These are phyloP conservation scores for Sardinella longiceps DNA, from an alignment of 2,797 vertebrate genomes.

Conservation along the genomic window DNA sequence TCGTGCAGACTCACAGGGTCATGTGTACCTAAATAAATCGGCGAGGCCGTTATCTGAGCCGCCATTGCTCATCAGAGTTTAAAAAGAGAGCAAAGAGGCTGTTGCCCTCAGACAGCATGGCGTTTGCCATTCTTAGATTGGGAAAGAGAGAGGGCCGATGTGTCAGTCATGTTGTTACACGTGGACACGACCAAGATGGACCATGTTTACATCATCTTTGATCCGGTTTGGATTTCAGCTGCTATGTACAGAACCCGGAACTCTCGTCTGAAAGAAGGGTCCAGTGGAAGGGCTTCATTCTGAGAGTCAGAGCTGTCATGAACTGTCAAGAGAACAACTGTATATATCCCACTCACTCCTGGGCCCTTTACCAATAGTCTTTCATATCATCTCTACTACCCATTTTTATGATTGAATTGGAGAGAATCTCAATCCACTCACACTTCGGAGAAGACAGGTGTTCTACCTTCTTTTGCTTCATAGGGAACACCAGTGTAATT, in stretches of 20 bases:
- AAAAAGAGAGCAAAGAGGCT: slow-evolving; percentile 64
- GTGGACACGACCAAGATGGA: background rate
- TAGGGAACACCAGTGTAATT: too few relatives aligned
- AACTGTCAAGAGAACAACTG: background rate
- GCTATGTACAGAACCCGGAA: background rate
- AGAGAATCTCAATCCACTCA: too few relatives aligned
- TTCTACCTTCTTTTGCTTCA: too few relatives aligned
- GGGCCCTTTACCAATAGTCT: too few relatives aligned
- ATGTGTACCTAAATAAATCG: background rate
- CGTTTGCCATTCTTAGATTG: slow-evolving; percentile 74
- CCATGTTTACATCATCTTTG: background rate
- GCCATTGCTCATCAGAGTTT: slow-evolving; percentile 64
- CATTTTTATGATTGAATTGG: too few relatives aligned
- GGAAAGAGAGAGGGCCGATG: background rate
- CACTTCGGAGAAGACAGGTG: too few relatives aligned
- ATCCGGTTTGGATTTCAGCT: background rate
- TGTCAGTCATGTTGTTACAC: background rate
- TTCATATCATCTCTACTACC: too few relatives aligned
- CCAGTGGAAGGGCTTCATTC: background rate
- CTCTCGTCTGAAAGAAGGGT: background rate
- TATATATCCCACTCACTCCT: background rate
- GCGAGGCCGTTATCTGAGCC: slow-evolving; percentile 68
- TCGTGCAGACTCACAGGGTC: background rate
- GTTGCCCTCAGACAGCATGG: slow-evolving; percentile 68
- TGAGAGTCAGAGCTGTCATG: background rate